Conservation (phyloP, 64 coral and sea anemone genomes). For the Porites australiensis region DNA sequence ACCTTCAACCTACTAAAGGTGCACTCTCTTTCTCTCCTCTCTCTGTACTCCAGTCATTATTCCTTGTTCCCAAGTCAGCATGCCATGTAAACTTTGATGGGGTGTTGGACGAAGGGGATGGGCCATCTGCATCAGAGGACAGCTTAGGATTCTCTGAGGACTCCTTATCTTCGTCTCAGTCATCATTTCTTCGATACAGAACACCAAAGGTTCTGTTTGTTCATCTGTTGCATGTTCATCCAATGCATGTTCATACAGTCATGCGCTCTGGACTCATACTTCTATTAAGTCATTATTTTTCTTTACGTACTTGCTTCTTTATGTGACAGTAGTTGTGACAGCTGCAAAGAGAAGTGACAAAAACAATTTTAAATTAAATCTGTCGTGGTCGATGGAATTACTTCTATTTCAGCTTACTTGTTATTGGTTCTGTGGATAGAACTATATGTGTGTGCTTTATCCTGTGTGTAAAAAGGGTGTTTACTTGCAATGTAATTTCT, state of each 20-base stretch:
- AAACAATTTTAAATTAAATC: no score
- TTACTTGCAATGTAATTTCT: no score
- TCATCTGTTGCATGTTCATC: constrained; percentile 44
- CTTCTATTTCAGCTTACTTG: no score
- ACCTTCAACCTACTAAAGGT: constrained; percentile 23
- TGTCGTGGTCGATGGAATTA: no score
- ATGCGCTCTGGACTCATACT: background rate
- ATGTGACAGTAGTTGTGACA: no score
- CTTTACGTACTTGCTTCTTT: no score
- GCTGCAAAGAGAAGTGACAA: no score
- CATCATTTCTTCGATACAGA: constrained; percentile 73
- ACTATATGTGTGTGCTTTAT: no score
- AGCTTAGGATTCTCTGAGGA: constrained; percentile 48
- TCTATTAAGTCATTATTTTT: no score
- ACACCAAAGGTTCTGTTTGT: constrained; percentile 66
- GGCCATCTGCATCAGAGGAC: constrained; percentile 34
- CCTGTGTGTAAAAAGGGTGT: no score
- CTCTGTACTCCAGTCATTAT: constrained; percentile 45
- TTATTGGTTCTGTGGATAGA: no score
- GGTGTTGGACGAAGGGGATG: constrained; percentile 66
- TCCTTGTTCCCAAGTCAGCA: constrained; percentile 68
- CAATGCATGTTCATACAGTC: background rate
- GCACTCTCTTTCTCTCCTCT: constrained; percentile 12
- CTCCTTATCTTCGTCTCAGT: constrained; percentile 42
- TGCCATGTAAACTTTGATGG: constrained; percentile 93